Percentiles rank a stretch among this genome's conserved stretches.
Evolutionary conservation across 2,888 invertebrate species (phyloP).

Genomic region (Archips xylosteana): DNA sequence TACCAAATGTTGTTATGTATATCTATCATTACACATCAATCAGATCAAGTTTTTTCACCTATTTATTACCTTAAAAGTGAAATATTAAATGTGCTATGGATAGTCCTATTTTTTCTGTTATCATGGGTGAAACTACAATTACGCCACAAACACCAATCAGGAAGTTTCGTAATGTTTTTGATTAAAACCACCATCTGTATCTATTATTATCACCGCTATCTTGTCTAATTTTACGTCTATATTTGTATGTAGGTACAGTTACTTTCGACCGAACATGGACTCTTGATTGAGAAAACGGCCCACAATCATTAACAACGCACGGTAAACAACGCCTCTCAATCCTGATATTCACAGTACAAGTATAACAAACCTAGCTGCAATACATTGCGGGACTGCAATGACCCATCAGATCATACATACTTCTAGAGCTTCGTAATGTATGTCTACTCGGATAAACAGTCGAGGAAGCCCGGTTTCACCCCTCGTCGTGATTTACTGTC

Average conservation of each 20-base stretch:
- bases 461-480: conserved; percentile 18
- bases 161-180: not conserved
- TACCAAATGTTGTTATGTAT: no score
- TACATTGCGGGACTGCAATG: not conserved
- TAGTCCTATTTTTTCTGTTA: no score
- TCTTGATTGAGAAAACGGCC: conserved; percentile 36
- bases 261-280: conserved; percentile 28
- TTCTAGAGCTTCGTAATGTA: not conserved
- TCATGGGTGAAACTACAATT: no score
- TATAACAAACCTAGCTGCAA: not conserved
- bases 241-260: conserved; percentile 19
- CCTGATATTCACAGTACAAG: not conserved
- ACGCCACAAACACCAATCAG: not conserved
- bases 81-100: no score
- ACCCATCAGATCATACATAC: not conserved
- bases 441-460: not conserved
- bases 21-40: no score
- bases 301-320: conserved; percentile 38
- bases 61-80: no score
- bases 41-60: no score
- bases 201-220: conserved; percentile 29
- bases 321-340: conserved; percentile 29
- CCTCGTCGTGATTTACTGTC: conserved; percentile 71
- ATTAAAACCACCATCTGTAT: conserved; percentile 22
- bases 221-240: conserved; percentile 19